Base-by-base conservation (phyloP, 2,113 vertebrate genomes). In the Odocoileus virginianus region DNA sequence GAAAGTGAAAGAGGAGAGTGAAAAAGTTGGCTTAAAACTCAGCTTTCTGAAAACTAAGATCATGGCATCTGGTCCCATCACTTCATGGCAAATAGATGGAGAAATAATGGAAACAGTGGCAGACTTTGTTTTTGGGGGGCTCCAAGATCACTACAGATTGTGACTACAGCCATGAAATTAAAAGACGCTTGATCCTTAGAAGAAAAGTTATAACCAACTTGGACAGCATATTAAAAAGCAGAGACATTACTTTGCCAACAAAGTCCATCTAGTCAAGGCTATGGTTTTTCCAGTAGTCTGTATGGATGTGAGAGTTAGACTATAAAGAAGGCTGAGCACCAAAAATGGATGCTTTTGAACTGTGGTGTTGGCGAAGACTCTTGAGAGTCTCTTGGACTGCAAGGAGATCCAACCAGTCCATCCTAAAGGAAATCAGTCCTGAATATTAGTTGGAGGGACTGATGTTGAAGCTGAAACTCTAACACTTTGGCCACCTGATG, bases 291-390 rank as follows among this genome's bases (percentile, higher is more conserved):
- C 33, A n/a, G 16, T 17, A n/a, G 33, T 67, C 33, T 10, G 16
- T 67, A 19, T 67, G 33, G 61, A n/a, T n/a, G 61, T n/a, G 33
- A 67, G 61, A 67, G 33, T n/a, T n/a, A 9, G 61, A 64, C 61
- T 64, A 5, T 64, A 17, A 64, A 64, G 61, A n/a, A 64, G 4
- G 16, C 61, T 64, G 16, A 67, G 61, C 0, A 1, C 16, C 33
- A 1, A 67, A 19, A 67, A n/a, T 5, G 33, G 33, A n/a, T n/a
- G 33, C 16, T 67, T 67, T 67, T 64, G 9, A 64, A 64, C 16
- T 64, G 14, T 64, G 30, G 30, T 64, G 33, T 64, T 64, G 61
- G 33, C 17, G 15, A n/a, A n/a, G 61, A 67, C 33, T 67, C 16
- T n/a, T 67, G 33, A 67, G 33, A 67, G 33, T 67, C 61, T 16